These are phyloP conservation scores for Lynx canadensis DNA, from an alignment of 2,113 vertebrate genomes.

Conservation along the genomic window DNA sequence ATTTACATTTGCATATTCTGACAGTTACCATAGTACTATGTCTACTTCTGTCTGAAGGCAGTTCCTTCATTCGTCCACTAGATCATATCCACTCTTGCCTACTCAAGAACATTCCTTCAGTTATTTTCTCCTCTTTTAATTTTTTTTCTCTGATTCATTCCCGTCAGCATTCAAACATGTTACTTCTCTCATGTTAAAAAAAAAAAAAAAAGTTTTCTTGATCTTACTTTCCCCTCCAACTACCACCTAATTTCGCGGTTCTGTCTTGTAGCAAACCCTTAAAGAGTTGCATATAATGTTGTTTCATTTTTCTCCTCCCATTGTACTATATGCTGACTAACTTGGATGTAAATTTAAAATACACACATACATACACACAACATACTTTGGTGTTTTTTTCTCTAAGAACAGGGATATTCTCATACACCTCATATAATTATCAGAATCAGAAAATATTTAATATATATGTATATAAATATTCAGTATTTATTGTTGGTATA, in stretches of 20 bases:
- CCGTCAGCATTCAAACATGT: neutral
- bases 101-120: neutral
- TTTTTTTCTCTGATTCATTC: neutral
- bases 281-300: neutral
- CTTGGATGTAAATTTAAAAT: too few species aligned
- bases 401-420: neutral
- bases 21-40: neutral
- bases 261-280: neutral
- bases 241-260: neutral
- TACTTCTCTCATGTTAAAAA: conserved; percentile 27
- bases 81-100: neutral
- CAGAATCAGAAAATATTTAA: neutral
- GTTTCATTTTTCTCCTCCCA: neutral
- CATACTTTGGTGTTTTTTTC: neutral
- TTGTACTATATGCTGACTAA: too few species aligned
- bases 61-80: neutral
- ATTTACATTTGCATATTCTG: neutral
- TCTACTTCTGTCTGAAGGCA: neutral
- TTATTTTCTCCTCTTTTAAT: neutral
- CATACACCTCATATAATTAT: neutral
- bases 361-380: too few species aligned
- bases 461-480: neutral
- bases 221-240: neutral
- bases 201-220: neutral
- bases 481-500: neutral